Evolutionary conservation across 2,113 vertebrate species (phyloP).

Genomic region (Microtus pennsylvanicus): DNA sequence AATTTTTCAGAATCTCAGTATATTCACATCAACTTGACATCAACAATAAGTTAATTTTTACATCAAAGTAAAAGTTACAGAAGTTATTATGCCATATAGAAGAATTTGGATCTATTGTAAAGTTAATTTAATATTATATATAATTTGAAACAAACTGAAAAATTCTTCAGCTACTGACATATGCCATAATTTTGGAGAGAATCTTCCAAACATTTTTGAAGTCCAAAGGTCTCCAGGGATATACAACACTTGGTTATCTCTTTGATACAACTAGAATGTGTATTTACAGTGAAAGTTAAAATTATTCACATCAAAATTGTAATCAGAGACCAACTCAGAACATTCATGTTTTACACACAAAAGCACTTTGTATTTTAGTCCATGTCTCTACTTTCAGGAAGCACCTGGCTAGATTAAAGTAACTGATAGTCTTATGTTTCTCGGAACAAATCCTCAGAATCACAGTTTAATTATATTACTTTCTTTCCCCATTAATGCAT

Average conservation of each 20-base stretch:
- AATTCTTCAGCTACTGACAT: not conserved
- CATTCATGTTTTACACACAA: not conserved
- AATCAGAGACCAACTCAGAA: not conserved
- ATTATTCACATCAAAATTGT: not conserved
- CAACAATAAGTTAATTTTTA: constrained; percentile 7
- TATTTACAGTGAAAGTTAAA: not conserved
- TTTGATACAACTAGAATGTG: not conserved
- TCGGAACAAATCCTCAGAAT: not conserved
- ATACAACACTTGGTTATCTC: not conserved
- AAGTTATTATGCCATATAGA: not conserved
- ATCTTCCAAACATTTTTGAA: not conserved
- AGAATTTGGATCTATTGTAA: not conserved
- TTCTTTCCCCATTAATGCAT: not conserved
- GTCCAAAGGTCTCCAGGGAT: not conserved
- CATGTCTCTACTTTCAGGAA: not conserved
- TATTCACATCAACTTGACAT: not conserved
- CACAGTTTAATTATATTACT: not conserved
- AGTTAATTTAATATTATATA: not conserved
- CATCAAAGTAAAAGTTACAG: not conserved
- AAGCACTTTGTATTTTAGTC: not conserved
- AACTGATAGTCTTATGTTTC: not conserved
- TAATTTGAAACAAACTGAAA: not conserved
- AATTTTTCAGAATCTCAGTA: not conserved
- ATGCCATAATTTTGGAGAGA: not conserved
- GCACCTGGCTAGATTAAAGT: not conserved